Percentiles rank a stretch among this genome's conserved stretches.
Conservation (phyloP, 1,140 invertebrate species). For the Plectrocnemia conspersa region DNA sequence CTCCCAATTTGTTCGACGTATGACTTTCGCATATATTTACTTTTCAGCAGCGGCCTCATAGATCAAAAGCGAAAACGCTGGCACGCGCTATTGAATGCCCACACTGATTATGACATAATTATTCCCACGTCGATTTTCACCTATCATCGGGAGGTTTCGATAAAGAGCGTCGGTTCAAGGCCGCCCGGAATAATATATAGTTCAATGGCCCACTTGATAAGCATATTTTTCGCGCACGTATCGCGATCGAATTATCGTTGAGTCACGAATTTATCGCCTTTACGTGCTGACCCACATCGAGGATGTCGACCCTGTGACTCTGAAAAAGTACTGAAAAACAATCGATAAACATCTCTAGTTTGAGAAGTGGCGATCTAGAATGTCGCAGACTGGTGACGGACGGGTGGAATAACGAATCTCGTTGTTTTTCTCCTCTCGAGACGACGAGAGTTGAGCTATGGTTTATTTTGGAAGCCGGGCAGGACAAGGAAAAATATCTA, state of each 20-base stretch:
- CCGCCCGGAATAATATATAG: not conserved
- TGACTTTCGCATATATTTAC: no score
- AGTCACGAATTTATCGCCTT: slow-evolving; percentile 1
- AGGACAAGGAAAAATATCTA: slow-evolving; percentile 8
- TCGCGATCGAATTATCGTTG: not conserved
- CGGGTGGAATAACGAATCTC: not conserved
- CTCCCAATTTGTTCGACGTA: no score
- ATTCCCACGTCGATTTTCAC: no score
- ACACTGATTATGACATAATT: no score
- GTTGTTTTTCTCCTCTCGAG: not conserved
- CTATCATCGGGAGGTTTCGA: no score
- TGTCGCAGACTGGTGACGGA: not conserved
- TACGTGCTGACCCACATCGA: slow-evolving; percentile 25
- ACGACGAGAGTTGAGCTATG: no score
- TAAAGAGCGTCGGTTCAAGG: no score
- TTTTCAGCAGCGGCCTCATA: no score
- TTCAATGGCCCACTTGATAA: not conserved
- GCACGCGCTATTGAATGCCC: no score
- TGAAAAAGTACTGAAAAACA: slow-evolving; percentile 34
- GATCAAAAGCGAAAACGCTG: no score
- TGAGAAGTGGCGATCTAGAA: not conserved
- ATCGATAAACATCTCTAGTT: not conserved
- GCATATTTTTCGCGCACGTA: not conserved
- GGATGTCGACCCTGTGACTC: slow-evolving; percentile 25
- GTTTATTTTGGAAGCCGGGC: no score